These are phyloP conservation scores for Thalpophila matura DNA, from an alignment of 2,888 invertebrate species.

Conservation along the genomic window DNA sequence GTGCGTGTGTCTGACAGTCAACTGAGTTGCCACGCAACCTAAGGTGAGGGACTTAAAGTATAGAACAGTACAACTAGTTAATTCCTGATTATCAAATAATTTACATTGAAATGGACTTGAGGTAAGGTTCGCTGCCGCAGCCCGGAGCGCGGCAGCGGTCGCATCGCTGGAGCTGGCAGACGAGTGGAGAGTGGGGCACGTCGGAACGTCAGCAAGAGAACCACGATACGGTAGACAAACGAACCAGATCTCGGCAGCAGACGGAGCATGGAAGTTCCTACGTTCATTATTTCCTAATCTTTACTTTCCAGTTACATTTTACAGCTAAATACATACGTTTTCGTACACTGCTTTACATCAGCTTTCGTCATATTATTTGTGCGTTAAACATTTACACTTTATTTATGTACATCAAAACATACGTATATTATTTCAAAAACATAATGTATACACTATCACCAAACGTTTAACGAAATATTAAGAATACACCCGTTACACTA, in stretches of 20 bases:
- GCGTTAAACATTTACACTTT: slow-evolving; percentile 91
- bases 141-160: slow-evolving; percentile 50
- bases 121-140: slow-evolving; percentile 28
- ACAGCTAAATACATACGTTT: slow-evolving; percentile 87
- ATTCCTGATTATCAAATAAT: slow-evolving; percentile 67
- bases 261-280: slow-evolving; percentile 78
- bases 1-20: slow-evolving; percentile 84
- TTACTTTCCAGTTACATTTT: slow-evolving; percentile 80
- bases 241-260: slow-evolving; percentile 67
- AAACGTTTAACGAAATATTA: slow-evolving; percentile 83
- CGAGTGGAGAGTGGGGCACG: slow-evolving; percentile 34
- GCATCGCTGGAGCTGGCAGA: slow-evolving; percentile 41
- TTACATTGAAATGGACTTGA: slow-evolving; percentile 68
- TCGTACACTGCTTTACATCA: slow-evolving; percentile 83
- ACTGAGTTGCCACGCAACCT: slow-evolving; percentile 70
- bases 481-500: slow-evolving; percentile 78
- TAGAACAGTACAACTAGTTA: slow-evolving; percentile 71
- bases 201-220: slow-evolving; percentile 56
- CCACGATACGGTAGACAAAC: slow-evolving; percentile 56
- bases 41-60: slow-evolving; percentile 62
- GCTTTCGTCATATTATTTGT: slow-evolving; percentile 87
- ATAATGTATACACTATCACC: slow-evolving; percentile 86
- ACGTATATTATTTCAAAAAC: slow-evolving; percentile 87
- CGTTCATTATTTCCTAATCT: slow-evolving; percentile 80
- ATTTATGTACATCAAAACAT: slow-evolving; percentile 90